Conservation (phyloP, 2,797 vertebrate species). For the Muscicapa striata region DNA sequence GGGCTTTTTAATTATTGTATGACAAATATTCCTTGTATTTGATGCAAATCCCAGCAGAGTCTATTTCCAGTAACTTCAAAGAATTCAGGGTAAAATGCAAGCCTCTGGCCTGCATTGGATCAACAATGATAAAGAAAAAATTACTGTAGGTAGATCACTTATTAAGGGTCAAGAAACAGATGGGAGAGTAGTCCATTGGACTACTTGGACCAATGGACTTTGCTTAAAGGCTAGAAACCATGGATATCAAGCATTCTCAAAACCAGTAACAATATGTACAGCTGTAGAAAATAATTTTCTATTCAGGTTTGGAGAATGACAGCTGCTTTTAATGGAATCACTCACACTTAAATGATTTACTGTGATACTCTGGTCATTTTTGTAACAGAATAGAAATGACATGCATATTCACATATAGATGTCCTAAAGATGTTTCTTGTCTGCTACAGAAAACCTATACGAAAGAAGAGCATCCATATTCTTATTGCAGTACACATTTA, state of each 20-base stretch:
- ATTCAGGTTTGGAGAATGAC: neutral
- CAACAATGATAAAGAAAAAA: neutral
- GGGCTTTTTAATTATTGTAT: neutral
- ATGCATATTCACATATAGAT: neutral
- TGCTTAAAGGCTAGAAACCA: neutral
- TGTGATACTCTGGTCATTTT: neutral
- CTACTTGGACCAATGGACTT: neutral
- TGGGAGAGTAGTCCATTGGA: neutral
- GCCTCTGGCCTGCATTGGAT: neutral
- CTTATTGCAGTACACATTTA: neutral
- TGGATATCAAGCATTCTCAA: neutral
- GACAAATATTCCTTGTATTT: neutral
- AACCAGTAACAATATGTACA: neutral
- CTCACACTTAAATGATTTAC: neutral
- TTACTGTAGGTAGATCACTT: neutral
- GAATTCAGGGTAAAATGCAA: neutral
- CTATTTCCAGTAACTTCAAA: slow-evolving; percentile 8
- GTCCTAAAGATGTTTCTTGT: neutral
- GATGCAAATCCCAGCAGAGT: neutral
- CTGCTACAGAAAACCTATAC: neutral
- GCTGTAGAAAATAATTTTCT: neutral
- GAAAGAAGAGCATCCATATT: neutral
- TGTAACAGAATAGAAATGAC: neutral
- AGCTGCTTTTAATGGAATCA: neutral
- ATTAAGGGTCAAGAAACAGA: neutral